These are phyloP conservation scores for Oreotrochilus melanogaster DNA, from an alignment of 2,113 vertebrate species.

Conservation along the genomic window DNA sequence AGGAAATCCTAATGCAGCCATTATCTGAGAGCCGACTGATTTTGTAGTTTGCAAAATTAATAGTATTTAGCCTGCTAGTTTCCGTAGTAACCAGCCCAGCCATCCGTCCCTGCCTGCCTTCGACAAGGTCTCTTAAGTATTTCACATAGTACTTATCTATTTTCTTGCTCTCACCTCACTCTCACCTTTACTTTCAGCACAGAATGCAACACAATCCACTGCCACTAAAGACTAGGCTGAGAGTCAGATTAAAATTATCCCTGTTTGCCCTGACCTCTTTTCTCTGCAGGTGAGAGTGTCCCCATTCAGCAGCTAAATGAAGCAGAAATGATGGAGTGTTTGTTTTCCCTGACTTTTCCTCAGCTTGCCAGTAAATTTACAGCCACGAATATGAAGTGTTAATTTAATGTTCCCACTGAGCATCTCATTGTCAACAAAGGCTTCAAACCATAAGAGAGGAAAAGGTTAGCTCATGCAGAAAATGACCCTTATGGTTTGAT, in stretches of 20 bases:
- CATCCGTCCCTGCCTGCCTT: not conserved
- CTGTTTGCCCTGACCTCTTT: conserved; percentile 76
- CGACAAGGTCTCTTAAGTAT: conserved; percentile 36
- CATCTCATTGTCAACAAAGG: conserved; percentile 83
- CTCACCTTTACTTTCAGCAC: conserved; percentile 73
- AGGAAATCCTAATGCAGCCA: not conserved
- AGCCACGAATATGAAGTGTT: conserved; percentile 85
- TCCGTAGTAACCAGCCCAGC: conserved; percentile 32
- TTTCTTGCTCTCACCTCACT: conserved; percentile 74
- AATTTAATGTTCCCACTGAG: conserved; percentile 89
- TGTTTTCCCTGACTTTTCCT: conserved; percentile 86
- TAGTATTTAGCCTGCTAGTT: not conserved
- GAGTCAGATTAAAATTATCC: conserved; percentile 79
- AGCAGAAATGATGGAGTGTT: conserved; percentile 90
- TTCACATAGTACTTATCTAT: conserved; percentile 56
- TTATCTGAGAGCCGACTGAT: not conserved
- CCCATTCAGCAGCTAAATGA: conserved; percentile 84
- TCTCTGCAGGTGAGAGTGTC: conserved; percentile 87
- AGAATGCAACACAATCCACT: conserved; percentile 74
- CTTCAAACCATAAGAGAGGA: conserved; percentile 80
- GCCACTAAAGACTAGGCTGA: conserved; percentile 76
- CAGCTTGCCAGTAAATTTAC: conserved; percentile 85
- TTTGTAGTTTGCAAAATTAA: conserved; percentile 39
- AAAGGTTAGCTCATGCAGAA: conserved; percentile 90
- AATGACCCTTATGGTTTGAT: conserved; percentile 91